A percentile compares a stretch with the other conserved stretches of the same genome.
Conservation (phyloP, 2,797 vertebrate genomes). For the Arctocebus calabarensis region DNA sequence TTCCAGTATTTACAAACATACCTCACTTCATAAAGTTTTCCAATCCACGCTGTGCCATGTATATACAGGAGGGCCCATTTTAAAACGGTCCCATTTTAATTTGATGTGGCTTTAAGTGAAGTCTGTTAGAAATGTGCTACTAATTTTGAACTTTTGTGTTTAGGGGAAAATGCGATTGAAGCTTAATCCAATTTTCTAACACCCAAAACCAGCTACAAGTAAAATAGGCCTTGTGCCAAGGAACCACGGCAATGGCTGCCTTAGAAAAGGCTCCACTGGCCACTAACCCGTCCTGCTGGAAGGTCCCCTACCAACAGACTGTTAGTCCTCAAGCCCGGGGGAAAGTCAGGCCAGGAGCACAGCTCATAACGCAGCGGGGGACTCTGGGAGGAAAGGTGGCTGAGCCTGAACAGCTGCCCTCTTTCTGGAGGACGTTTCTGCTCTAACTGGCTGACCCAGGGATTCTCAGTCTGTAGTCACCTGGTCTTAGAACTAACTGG, state of each 20-base stretch:
- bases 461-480: rapidly evolving
- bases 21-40: constrained; percentile 63
- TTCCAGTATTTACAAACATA: constrained; percentile 79
- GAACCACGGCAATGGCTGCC: constrained; percentile 23
- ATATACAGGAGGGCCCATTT: constrained; percentile 44
- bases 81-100: constrained; percentile 77
- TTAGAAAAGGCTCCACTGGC: not conserved
- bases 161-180: constrained; percentile 73
- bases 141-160: constrained; percentile 83
- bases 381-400: not conserved
- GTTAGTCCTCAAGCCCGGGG: not conserved
- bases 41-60: not conserved
- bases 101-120: constrained; percentile 78
- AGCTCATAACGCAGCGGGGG: not conserved
- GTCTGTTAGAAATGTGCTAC: constrained; percentile 80
- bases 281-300: not conserved
- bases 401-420: too few relatives aligned
- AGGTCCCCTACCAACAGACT: not conserved
- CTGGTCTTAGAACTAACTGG: too few relatives aligned
- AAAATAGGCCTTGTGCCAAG: constrained; percentile 56
- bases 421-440: not conserved
- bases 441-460: rapidly evolving
- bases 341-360: not conserved
- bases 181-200: constrained; percentile 76
- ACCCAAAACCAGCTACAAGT: constrained; percentile 73